A percentile compares a stretch with the other conserved stretches of the same genome.
Conservation (phyloP, 2,113 vertebrate species). For the Pteropus alecto region DNA sequence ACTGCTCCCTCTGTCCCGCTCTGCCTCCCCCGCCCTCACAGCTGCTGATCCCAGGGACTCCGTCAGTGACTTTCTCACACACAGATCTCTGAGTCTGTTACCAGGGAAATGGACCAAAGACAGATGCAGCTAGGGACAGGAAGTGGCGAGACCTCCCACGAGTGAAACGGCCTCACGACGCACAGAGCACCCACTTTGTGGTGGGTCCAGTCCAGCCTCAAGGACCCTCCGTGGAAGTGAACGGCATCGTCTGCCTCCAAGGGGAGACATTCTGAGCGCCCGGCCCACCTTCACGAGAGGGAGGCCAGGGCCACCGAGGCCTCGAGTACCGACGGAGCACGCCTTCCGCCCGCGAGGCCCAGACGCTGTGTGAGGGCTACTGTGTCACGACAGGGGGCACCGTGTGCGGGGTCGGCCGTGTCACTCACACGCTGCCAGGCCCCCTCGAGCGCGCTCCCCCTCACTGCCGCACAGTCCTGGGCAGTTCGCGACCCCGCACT, state of each 20-base stretch:
- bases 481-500: too few relatives aligned
- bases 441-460: too few relatives aligned
- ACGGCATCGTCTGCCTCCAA: fast-evolving
- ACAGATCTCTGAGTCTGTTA: background rate
- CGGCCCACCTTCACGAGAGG: background rate
- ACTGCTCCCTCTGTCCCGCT: background rate
- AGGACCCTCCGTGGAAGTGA: background rate
- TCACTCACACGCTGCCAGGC: too few relatives aligned
- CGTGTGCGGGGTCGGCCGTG: too few relatives aligned
- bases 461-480: too few relatives aligned
- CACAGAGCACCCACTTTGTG: background rate
- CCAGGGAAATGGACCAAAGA: background rate
- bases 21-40: too few relatives aligned
- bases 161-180: too few relatives aligned
- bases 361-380: background rate
- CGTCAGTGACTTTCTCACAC: background rate
- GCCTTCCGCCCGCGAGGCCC: too few relatives aligned
- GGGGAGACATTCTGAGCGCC: fast-evolving
- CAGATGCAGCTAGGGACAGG: background rate
- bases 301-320: background rate
- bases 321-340: fast-evolving
- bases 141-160: background rate
- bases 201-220: background rate
- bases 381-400: fast-evolving
- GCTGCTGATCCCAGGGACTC: background rate